Evolutionary conservation across 2,113 vertebrate genomes (phyloP).

Genomic region (Mustela nigripes): DNA sequence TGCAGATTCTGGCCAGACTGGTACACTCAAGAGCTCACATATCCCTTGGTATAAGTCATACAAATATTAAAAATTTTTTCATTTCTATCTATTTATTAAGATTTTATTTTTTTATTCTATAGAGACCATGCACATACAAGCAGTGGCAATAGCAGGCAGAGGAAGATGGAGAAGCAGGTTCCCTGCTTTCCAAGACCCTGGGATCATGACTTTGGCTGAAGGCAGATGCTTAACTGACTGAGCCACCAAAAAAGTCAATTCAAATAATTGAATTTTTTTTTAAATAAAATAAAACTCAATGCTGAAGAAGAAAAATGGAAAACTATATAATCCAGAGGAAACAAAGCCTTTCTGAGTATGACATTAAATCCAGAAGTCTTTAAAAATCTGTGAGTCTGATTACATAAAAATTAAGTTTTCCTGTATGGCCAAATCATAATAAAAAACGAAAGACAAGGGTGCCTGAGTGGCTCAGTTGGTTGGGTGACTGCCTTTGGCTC

Average conservation of each 20-base stretch:
- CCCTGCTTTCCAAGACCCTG: too few relatives aligned
- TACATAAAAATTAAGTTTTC: slow-evolving; percentile 22
- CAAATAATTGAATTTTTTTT: not conserved
- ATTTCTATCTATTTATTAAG: not conserved
- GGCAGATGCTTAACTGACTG: too few relatives aligned
- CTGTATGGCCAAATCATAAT: not conserved
- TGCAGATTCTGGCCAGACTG: not conserved
- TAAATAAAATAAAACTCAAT: not conserved
- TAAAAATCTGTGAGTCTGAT: slow-evolving; percentile 26
- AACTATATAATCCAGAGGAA: not conserved
- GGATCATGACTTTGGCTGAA: too few relatives aligned
- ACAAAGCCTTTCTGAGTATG: not conserved
- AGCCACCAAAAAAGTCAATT: too few relatives aligned
- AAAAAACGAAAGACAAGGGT: not conserved
- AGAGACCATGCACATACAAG: not conserved
- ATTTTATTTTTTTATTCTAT: not conserved
- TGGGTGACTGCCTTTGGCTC: too few relatives aligned
- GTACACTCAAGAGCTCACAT: not conserved
- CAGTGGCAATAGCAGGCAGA: not conserved
- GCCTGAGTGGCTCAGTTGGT: too few relatives aligned
- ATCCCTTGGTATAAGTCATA: not conserved
- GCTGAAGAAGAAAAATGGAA: not conserved
- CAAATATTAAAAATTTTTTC: not conserved
- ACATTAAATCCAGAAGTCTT: slow-evolving; percentile 12
- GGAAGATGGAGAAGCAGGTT: too few relatives aligned